Base-by-base conservation (phyloP, 1,140 invertebrate species). In the Charaxes varanes region DNA sequence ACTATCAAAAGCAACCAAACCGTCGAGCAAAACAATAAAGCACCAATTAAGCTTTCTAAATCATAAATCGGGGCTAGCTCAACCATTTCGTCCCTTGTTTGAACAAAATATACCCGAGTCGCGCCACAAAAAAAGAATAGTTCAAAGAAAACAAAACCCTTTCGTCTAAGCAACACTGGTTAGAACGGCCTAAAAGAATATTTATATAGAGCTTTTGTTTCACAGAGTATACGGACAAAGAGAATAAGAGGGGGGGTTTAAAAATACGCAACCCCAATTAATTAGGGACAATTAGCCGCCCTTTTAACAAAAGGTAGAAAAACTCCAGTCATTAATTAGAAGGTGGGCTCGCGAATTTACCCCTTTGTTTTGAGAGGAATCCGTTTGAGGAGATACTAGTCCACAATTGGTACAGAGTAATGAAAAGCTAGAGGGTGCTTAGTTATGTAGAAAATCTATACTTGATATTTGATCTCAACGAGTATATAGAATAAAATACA, bases 241-340 rank as follows among this genome's bases (percentile, higher is more conserved):
- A 36, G 52, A 37, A 47, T 53, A 53, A 56, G 49, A 43, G 17
- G 3, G 37, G 11, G 34, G 42, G 42, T 17, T 45, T 45, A 45
- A 45, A 45, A 45, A 45, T 45, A 53, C 49, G 49, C 49, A 46
- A 32, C 41, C 55, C 63, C 65, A 77, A 77, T 77, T 73, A 77
- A 77, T 73, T 71, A 67, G 55, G 62, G 60, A 73, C 72, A 73
- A 77, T 77, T 77, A 77, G 72, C 72, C 57, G 59, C 62, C 69
- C 67, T 64, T 72, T 55, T 53, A 64, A 77, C 72, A 77, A 77
- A 77, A 77, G 72, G 72, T 73, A 65, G 67, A 74, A 73, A 77
- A 77, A 73, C 69, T 73, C 66, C 37, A 42, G 59, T 62, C 62
- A 73, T 77, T 73, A 74, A 78, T 78, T 72, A 73, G 53, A 50